These are phyloP conservation scores for Aplodontia rufa DNA, from an alignment of 2,113 vertebrate genomes.

Conservation along the genomic window DNA sequence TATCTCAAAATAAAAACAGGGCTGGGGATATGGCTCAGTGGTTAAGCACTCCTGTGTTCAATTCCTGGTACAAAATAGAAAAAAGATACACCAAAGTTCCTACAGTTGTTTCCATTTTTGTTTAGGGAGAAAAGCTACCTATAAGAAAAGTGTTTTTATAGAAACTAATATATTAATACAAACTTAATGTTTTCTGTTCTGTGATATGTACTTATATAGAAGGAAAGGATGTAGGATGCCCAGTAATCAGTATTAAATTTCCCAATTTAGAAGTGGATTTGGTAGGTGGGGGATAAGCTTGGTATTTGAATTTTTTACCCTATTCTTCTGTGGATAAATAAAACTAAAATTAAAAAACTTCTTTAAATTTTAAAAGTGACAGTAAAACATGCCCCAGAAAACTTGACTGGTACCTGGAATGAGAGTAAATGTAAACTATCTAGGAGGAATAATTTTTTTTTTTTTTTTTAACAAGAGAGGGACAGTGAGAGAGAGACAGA, in stretches of 20 bases:
- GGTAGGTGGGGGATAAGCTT: neutral
- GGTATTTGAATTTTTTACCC: neutral
- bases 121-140: neutral
- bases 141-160: neutral
- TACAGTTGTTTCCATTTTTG: conserved; percentile 21
- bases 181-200: neutral
- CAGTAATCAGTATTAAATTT: neutral
- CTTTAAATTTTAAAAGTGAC: neutral
- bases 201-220: neutral
- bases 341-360: neutral
- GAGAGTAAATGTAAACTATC: neutral
- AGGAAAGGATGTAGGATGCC: neutral
- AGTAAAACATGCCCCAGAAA: neutral
- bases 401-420: neutral
- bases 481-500: too few relatives aligned
- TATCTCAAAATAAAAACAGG: too few relatives aligned
- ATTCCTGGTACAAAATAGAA: neutral
- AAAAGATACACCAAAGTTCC: neutral
- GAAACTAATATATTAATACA: neutral
- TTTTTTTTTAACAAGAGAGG: too few relatives aligned
- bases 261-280: neutral
- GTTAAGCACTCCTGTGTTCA: too few relatives aligned
- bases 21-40: too few relatives aligned
- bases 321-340: conserved; percentile 2
- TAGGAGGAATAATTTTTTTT: conserved; percentile 11